These are phyloP conservation scores for Drosophila novamexicana DNA, from an alignment of 1,140 invertebrate species.

Conservation along the genomic window DNA sequence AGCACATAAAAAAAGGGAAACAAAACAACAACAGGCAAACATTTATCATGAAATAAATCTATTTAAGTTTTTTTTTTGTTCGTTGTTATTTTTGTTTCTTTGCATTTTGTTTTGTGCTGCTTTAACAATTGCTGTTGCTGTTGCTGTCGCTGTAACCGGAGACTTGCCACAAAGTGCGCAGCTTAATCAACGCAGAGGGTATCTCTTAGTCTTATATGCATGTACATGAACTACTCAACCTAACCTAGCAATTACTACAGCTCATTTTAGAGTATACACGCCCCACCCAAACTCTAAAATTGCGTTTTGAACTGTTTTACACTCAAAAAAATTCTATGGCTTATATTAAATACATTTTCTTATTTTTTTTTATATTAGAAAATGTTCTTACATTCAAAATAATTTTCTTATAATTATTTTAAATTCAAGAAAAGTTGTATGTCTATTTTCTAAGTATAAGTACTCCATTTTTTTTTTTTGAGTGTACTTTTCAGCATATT, in stretches of 20 bases:
- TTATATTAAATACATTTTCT: too few relatives aligned
- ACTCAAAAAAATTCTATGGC: too few relatives aligned
- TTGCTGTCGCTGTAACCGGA: constrained; percentile 53
- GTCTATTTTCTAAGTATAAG: background rate
- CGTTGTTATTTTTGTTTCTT: constrained; percentile 41
- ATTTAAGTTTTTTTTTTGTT: constrained; percentile 58
- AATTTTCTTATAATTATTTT: too few relatives aligned
- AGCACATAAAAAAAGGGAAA: constrained; percentile 52
- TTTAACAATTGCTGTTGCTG: constrained; percentile 24
- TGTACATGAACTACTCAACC: background rate
- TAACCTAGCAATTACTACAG: background rate
- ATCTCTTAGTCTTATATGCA: constrained; percentile 25
- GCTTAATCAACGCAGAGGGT: constrained; percentile 31
- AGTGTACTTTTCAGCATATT: constrained; percentile 53
- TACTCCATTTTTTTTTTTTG: too few relatives aligned
- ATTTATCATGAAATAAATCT: constrained; percentile 83
- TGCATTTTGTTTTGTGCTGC: constrained; percentile 29
- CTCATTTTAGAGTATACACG: too few relatives aligned
- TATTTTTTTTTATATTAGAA: too few relatives aligned
- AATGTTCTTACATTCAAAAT: too few relatives aligned
- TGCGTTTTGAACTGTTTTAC: constrained; percentile 17
- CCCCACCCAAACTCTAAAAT: background rate
- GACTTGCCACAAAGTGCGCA: constrained; percentile 54
- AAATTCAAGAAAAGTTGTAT: too few relatives aligned
- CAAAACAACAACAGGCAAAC: constrained; percentile 69